Evolutionary conservation across 2,797 vertebrate species (phyloP).

Genomic region (Tangara arthus): DNA sequence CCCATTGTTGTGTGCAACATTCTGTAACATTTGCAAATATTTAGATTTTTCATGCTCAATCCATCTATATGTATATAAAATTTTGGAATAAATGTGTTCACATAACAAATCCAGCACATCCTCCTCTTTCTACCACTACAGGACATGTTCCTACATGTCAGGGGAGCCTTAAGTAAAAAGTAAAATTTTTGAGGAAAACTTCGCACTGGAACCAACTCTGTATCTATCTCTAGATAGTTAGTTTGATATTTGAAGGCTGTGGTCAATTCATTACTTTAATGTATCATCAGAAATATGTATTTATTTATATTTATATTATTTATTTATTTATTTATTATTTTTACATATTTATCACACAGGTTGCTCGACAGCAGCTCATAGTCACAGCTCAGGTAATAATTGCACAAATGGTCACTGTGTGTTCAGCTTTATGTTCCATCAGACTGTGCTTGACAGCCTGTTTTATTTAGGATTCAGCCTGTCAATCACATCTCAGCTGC

Average conservation of each 20-base stretch:
- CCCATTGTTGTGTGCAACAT: rapidly evolving
- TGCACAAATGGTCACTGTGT: background rate
- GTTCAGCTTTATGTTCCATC: background rate
- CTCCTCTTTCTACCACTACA: background rate
- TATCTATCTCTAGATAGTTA: background rate
- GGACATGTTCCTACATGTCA: no score
- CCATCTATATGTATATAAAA: rapidly evolving
- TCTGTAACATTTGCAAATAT: background rate
- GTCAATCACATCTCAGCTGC: background rate
- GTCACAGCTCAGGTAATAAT: background rate
- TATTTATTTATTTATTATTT: background rate
- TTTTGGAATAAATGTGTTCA: background rate
- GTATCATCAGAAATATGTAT: background rate
- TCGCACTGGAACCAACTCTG: background rate
- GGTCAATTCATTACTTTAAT: background rate
- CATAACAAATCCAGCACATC: background rate
- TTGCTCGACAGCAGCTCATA: rapidly evolving
- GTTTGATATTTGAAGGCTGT: background rate
- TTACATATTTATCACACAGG: background rate
- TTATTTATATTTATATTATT: background rate
- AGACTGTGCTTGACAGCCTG: background rate
- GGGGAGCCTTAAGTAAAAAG: background rate
- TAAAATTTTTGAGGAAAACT: background rate
- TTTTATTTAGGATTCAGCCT: background rate
- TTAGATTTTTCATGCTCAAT: background rate